These are phyloP conservation scores for Rhabdophis nuchalis DNA, from an alignment of 2,797 vertebrate genomes.

Conservation along the genomic window DNA sequence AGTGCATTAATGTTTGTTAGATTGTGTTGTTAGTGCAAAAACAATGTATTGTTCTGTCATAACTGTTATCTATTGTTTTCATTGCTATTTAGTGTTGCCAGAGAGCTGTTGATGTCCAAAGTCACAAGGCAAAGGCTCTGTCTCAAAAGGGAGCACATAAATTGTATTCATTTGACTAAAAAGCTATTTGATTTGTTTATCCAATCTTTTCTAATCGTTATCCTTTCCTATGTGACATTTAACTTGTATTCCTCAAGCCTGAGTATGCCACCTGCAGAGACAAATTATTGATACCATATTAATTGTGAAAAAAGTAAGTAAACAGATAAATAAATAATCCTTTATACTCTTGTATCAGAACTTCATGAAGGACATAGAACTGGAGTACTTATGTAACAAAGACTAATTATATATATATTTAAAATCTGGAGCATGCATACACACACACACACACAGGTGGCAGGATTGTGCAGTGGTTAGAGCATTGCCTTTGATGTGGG, in stretches of 20 bases:
- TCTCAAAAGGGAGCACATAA: conserved; percentile 14
- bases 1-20: conserved; percentile 17
- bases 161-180: conserved; percentile 53
- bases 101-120: conserved; percentile 39
- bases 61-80: conserved; percentile 31
- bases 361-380: background rate
- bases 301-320: background rate
- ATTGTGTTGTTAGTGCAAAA: conserved; percentile 4
- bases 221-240: conserved; percentile 61
- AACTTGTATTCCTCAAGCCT: conserved; percentile 52
- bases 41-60: background rate
- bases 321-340: background rate
- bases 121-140: conserved; percentile 24
- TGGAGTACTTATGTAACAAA: background rate
- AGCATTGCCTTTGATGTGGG: too few species aligned
- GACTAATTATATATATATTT: background rate
- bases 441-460: too few species aligned
- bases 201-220: conserved; percentile 60
- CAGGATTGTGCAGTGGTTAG: too few species aligned
- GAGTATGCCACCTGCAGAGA: conserved; percentile 63
- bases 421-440: background rate
- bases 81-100: conserved; percentile 37
- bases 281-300: conserved; percentile 48
- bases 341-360: background rate
- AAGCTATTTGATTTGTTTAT: conserved; percentile 53